A percentile compares a stretch with the other conserved stretches of the same genome.
phyloP scores from a whole-genome alignment of 2,797 vertebrate genomes.

The Melanotaenia maccullochi region DNA sequence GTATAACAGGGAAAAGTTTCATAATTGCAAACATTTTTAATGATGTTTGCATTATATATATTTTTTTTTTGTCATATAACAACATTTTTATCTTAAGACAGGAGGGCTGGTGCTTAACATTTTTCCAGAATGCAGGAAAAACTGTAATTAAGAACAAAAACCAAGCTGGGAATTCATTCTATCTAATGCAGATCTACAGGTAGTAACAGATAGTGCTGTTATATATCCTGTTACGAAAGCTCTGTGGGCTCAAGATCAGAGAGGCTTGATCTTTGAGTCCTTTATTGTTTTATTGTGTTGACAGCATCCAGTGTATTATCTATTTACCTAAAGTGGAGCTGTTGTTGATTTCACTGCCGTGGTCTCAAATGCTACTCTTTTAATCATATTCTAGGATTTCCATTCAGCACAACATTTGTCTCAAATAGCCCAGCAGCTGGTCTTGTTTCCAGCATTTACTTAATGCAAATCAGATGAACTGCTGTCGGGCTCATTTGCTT shows the following conservation, averaged over 20 bases:
- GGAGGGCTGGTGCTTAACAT: no score
- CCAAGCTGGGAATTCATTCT: no score
- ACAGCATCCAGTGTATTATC: background rate
- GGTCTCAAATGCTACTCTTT: background rate
- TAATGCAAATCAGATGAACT: conserved; percentile 26
- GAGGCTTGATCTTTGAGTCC: background rate
- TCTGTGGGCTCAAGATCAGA: background rate
- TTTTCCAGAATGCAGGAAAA: no score
- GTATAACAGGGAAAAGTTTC: no score
- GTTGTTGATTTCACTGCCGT: background rate
- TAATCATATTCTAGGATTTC: background rate
- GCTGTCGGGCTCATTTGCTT: conserved; percentile 12
- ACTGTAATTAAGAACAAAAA: no score
- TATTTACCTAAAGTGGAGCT: background rate
- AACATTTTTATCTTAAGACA: no score
- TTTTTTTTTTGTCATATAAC: no score
- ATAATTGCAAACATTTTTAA: no score
- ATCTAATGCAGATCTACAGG: no score
- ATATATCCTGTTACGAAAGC: background rate
- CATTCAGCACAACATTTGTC: background rate
- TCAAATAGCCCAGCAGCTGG: conserved; percentile 3
- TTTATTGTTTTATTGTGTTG: background rate
- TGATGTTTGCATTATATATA: no score
- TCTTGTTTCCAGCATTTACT: conserved; percentile 1
- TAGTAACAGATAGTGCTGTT: background rate